A percentile compares a stretch with the other conserved stretches of the same genome.
Evolutionary conservation across 2,888 invertebrate genomes (phyloP).

Genomic region (Chromoteleia sp.): DNA sequence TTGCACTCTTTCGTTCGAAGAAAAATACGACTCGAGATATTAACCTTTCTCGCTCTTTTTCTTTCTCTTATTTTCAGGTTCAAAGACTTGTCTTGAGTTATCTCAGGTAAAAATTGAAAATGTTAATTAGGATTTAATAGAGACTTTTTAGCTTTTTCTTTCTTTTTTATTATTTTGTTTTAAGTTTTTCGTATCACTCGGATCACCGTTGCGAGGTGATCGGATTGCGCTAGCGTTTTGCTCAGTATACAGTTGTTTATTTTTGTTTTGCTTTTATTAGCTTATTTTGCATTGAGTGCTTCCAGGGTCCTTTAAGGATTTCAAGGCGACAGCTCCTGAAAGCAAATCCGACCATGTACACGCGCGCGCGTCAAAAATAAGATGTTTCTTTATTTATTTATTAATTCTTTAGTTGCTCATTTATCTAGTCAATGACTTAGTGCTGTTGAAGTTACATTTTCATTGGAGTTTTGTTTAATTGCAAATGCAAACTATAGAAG

Average conservation of each 20-base stretch:
- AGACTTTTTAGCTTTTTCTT: slow-evolving; percentile 75
- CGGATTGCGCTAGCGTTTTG: slow-evolving; percentile 81
- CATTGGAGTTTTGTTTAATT: slow-evolving; percentile 36
- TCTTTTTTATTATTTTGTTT: slow-evolving; percentile 71
- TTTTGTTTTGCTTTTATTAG: slow-evolving; percentile 55
- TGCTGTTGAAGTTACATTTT: neutral
- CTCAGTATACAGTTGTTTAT: slow-evolving; percentile 70
- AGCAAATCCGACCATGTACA: slow-evolving; percentile 83
- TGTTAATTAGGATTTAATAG: slow-evolving; percentile 77
- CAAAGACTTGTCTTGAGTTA: slow-evolving; percentile 57
- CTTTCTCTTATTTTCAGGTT: slow-evolving; percentile 40
- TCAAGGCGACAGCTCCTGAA: slow-evolving; percentile 85
- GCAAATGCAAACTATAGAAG: slow-evolving; percentile 34
- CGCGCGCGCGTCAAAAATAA: slow-evolving; percentile 71
- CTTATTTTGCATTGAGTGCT: slow-evolving; percentile 73
- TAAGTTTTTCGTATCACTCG: slow-evolving; percentile 81
- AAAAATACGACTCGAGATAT: slow-evolving; percentile 66
- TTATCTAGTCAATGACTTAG: neutral
- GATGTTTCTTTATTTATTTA: neutral
- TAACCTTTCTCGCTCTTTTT: slow-evolving; percentile 70
- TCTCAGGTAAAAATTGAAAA: slow-evolving; percentile 67
- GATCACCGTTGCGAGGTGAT: slow-evolving; percentile 85
- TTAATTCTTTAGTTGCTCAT: slow-evolving; percentile 7
- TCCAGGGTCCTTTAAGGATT: slow-evolving; percentile 82
- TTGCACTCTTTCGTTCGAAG: slow-evolving; percentile 45